phyloP scores from a whole-genome alignment of 1,140 invertebrate species.

The Coelopa frigida region DNA sequence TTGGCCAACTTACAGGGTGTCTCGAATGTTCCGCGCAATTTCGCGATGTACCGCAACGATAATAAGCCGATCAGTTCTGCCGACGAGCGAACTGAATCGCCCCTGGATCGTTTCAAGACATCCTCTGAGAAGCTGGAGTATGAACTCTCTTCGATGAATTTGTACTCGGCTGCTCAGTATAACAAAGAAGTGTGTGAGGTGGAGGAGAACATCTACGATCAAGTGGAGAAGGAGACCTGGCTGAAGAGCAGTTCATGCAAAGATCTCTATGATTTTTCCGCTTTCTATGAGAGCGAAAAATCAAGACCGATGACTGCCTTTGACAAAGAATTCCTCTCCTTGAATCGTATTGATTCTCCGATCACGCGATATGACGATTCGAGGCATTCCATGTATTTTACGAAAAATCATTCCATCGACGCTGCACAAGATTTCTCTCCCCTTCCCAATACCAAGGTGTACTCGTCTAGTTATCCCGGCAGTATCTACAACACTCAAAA shows the following conservation, averaged over 20 bases:
- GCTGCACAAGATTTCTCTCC: constrained; percentile 37
- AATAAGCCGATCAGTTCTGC: constrained; percentile 6
- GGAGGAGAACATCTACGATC: constrained; percentile 42
- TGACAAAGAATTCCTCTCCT: constrained; percentile 42
- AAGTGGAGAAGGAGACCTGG: constrained; percentile 49
- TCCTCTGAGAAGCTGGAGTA: constrained; percentile 50
- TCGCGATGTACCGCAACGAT: constrained; percentile 9
- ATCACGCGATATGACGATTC: constrained; percentile 70
- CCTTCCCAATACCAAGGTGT: constrained; percentile 52
- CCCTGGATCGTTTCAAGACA: constrained; percentile 21
- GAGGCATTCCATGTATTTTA: constrained; percentile 51
- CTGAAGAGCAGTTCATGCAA: constrained; percentile 71
- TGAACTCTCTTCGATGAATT: constrained; percentile 48
- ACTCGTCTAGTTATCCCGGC: constrained; percentile 77
- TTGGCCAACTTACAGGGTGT: constrained; percentile 25
- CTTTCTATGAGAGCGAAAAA: constrained; percentile 28
- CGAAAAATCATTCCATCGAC: constrained; percentile 42
- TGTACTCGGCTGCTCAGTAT: constrained; percentile 46
- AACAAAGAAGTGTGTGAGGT: constrained; percentile 30
- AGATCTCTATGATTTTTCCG: constrained; percentile 61
- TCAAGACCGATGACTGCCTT: constrained; percentile 38
- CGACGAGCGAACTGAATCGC: constrained; percentile 14
- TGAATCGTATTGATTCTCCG: constrained; percentile 58
- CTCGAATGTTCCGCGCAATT: constrained; percentile 10
- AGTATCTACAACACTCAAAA: constrained; percentile 53